phyloP scores from a whole-genome alignment of 92 coral and sea anemone genomes.

The Micromussa lordhowensis region DNA sequence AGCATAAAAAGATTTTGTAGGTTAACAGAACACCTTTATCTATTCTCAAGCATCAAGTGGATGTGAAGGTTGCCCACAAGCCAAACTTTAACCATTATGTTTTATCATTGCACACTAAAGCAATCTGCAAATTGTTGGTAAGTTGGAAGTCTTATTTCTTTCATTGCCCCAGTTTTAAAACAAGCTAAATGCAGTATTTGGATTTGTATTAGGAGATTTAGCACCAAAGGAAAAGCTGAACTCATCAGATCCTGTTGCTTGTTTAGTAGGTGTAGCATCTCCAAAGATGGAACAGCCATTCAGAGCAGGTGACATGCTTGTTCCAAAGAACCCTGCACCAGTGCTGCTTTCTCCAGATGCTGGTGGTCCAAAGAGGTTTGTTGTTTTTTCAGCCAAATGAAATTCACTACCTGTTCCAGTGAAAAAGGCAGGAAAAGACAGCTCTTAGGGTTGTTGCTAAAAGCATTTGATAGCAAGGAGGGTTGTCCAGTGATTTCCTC shows the following conservation, averaged over 20 bases:
- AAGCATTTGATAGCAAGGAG: too few species aligned
- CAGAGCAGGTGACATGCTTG: slow-evolving; percentile 31
- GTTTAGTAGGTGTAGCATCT: slow-evolving; percentile 36
- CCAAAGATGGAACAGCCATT: slow-evolving; percentile 75
- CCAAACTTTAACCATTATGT: background rate
- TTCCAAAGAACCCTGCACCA: slow-evolving; percentile 31
- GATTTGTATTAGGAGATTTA: slow-evolving; percentile 33
- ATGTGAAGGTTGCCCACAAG: background rate
- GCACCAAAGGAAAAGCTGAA: slow-evolving; percentile 80
- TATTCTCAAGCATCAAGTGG: background rate
- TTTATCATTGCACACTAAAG: background rate
- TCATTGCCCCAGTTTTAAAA: slow-evolving; percentile 37
- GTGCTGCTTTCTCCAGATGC: background rate
- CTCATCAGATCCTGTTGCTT: slow-evolving; percentile 47
- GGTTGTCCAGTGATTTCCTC: too few species aligned
- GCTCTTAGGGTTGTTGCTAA: background rate
- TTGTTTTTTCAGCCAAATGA: background rate
- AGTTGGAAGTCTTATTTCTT: background rate
- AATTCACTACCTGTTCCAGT: slow-evolving; percentile 36
- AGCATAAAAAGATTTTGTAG: background rate
- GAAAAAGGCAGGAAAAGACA: background rate
- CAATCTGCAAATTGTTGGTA: background rate
- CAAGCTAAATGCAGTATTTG: slow-evolving; percentile 65
- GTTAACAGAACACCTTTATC: background rate
- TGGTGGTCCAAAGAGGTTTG: slow-evolving; percentile 44